These are phyloP conservation scores for Zootermopsis nevadensis DNA, from an alignment of 2,888 invertebrate species.

Conservation along the genomic window DNA sequence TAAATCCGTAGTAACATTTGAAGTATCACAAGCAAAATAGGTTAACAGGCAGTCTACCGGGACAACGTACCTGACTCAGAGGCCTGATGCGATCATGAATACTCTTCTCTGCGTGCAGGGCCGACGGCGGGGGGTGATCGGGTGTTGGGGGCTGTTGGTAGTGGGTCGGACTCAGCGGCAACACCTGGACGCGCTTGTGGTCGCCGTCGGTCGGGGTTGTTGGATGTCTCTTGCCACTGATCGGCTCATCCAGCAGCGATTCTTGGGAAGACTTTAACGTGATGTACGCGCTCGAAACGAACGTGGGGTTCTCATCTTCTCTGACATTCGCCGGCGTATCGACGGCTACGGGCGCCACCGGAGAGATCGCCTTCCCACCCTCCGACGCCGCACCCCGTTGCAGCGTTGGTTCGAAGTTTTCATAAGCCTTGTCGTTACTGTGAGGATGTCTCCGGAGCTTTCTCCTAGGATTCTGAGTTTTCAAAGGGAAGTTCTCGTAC, in stretches of 20 bases:
- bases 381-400: conserved; percentile 51
- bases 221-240: conserved; percentile 48
- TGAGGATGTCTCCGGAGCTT: conserved; percentile 70
- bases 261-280: conserved; percentile 71
- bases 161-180: conserved; percentile 88
- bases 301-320: conserved; percentile 61
- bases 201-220: conserved; percentile 55
- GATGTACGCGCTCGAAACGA: conserved; percentile 68
- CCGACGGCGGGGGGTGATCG: conserved; percentile 93
- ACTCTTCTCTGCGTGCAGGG: conserved; percentile 86
- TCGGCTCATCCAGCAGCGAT: conserved; percentile 69
- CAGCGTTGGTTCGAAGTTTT: conserved; percentile 68
- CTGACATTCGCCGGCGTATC: conserved; percentile 57
- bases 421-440: conserved; percentile 68
- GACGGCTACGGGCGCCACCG: conserved; percentile 25
- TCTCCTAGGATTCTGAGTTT: conserved; percentile 78
- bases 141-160: conserved; percentile 94
- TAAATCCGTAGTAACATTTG: too few species aligned
- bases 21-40: too few species aligned
- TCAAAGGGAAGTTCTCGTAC: conserved; percentile 78
- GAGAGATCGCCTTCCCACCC: background rate
- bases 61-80: conserved; percentile 79
- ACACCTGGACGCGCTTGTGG: conserved; percentile 63
- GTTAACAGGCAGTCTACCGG: too few species aligned
- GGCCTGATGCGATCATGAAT: conserved; percentile 92